Evolutionary conservation across 1,140 invertebrate species (phyloP), one percentile per base, ranked within the genome.

Genomic region (Oppia nitens): DNA sequence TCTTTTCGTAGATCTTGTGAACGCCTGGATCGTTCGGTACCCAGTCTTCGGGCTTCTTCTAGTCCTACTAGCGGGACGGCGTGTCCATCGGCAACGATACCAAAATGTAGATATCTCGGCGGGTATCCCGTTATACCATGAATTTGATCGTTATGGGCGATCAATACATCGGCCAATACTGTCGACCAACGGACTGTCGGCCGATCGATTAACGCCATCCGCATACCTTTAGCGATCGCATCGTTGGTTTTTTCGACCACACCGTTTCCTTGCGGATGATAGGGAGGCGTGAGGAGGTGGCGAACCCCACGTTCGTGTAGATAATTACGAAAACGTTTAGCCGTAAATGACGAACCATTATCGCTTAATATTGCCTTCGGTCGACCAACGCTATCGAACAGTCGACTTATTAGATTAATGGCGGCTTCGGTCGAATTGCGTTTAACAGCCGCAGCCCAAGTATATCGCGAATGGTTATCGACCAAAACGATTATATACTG

Each of bases 401-500:
- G 6, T 6, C 17, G 6, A 17, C 17, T 40, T 9, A 40, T 6
- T 6, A 17, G 6, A 6, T 40, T 17, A 9, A 40, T 40, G 17
- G 17, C 32, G 32, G 32, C 32, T 40, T 40, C 6, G 17, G 32
- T 40, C 17, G 32, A 9, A 17, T 40, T 40, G 6, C 6, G 17
- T 9, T 17, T 6, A 6, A 17, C 17, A 6, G 32, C 32, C 32
- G 6, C 17, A 3, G 57, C 51, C 57, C 57, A 59, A 20, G 20
- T 21, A 54, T 40, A 26, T 11, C 48, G 27, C n/a, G 57, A 25
- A 23, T 20, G 20, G 29, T 55, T 27, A 21, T 59, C 57, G 23
- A 51, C 56, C 21, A 51, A 6, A 2, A 51, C 49, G 27, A 25
- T 17, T 20, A 59, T 55, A 28, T 59, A 59, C 26, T 59, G 56